phyloP scores from a whole-genome alignment of 2,888 invertebrate genomes.

The Tribolium freemani region DNA sequence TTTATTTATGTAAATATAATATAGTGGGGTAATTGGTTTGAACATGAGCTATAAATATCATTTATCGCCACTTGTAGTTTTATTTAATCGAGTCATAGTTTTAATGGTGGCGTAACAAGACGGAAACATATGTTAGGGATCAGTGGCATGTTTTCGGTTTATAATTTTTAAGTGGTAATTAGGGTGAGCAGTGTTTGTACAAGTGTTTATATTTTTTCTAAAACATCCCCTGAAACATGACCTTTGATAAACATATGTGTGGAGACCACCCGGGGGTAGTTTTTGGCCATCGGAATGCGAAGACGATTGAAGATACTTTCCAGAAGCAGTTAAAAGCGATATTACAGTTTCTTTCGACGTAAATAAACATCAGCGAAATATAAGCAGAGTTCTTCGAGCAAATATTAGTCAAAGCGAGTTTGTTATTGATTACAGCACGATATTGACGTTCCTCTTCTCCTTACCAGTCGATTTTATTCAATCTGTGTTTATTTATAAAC shows the following conservation, averaged over 20 bases:
- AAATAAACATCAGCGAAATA: constrained; percentile 55
- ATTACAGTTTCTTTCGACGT: constrained; percentile 49
- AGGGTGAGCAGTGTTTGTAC: constrained; percentile 40
- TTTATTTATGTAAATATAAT: constrained; percentile 40
- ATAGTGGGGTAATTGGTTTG: constrained; percentile 23
- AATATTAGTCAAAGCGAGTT: constrained; percentile 56
- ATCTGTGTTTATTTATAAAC: constrained; percentile 45
- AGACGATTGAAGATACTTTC: constrained; percentile 45
- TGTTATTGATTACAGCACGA: constrained; percentile 55
- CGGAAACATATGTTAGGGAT: constrained; percentile 34
- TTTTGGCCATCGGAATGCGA: constrained; percentile 27
- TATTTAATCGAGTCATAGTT: constrained; percentile 33
- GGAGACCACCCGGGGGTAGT: constrained; percentile 39
- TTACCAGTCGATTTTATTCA: constrained; percentile 45
- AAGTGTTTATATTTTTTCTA: constrained; percentile 34
- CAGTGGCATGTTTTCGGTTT: constrained; percentile 25
- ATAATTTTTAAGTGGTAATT: constrained; percentile 34
- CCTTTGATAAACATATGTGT: constrained; percentile 32
- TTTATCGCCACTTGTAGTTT: constrained; percentile 30
- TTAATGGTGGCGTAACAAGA: constrained; percentile 25
- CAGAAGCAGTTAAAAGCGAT: constrained; percentile 52
- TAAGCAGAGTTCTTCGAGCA: constrained; percentile 55
- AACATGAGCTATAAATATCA: constrained; percentile 26
- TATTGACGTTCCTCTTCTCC: constrained; percentile 50
- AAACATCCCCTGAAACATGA: constrained; percentile 31